Percentiles rank a stretch among this genome's conserved stretches.
Conservation (phyloP, 2,888 invertebrate species). For the Nectonema munidae region DNA sequence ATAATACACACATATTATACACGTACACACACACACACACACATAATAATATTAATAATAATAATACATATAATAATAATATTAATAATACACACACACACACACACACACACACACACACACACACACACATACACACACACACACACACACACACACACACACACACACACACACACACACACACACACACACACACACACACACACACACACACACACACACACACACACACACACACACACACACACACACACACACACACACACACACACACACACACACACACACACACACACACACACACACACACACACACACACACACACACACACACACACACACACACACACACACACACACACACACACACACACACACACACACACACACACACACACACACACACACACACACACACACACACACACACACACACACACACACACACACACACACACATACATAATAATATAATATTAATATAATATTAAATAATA, state of each 20-base stretch:
- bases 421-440: conserved; percentile 15
- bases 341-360: conserved; percentile 5
- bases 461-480: conserved; percentile 1
- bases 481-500: too few species aligned
- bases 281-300: conserved; percentile 5
- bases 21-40: conserved; percentile 5
- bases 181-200: conserved; percentile 5
- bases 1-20: conserved; percentile 5
- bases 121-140: conserved; percentile 5
- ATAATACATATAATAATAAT: background rate
- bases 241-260: conserved; percentile 5
- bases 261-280: conserved; percentile 5
- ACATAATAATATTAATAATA: background rate
- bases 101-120: conserved; percentile 5
- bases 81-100: background rate
- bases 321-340: conserved; percentile 5
- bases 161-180: conserved; percentile 5
- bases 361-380: conserved; percentile 14
- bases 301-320: conserved; percentile 5
- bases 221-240: conserved; percentile 5
- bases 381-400: conserved; percentile 15
- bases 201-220: conserved; percentile 5
- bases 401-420: conserved; percentile 15
- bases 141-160: conserved; percentile 5
- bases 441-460: conserved; percentile 14